phyloP scores from a whole-genome alignment of 2,888 invertebrate species.

The Neelides folsomi region DNA sequence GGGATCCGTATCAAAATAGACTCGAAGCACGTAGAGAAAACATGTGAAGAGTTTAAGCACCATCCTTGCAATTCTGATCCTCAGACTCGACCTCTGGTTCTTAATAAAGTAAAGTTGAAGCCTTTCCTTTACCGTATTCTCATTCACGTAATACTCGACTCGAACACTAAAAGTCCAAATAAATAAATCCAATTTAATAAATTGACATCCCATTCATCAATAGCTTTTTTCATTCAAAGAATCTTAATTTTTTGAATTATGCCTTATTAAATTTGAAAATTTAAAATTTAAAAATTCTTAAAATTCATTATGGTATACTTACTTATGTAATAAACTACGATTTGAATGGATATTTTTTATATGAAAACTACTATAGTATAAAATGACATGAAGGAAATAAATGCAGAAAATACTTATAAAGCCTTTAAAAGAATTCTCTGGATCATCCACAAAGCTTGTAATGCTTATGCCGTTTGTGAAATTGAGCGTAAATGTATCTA shows the following conservation, averaged over 20 bases:
- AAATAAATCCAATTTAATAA: slow-evolving; percentile 14
- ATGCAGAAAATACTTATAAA: too few relatives aligned
- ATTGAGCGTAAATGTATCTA: too few relatives aligned
- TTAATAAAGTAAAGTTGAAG: slow-evolving; percentile 98
- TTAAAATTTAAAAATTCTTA: too few relatives aligned
- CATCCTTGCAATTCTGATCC: slow-evolving; percentile 93
- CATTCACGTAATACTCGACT: slow-evolving; percentile 98
- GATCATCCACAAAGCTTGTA: neutral
- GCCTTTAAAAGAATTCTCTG: too few relatives aligned
- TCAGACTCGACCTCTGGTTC: slow-evolving; percentile 96
- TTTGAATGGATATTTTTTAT: too few relatives aligned
- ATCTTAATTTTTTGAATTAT: too few relatives aligned
- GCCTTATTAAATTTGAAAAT: too few relatives aligned
- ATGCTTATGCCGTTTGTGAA: neutral
- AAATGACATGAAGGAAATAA: too few relatives aligned
- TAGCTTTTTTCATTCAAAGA: too few relatives aligned
- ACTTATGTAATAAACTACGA: too few relatives aligned
- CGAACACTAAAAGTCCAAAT: slow-evolving; percentile 74
- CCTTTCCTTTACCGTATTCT: slow-evolving; percentile 96
- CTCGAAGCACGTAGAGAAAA: slow-evolving; percentile 86
- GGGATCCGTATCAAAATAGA: slow-evolving; percentile 76
- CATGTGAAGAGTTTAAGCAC: slow-evolving; percentile 94
- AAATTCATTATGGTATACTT: too few relatives aligned
- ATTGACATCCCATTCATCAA: neutral
- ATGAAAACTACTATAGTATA: too few relatives aligned